A percentile compares a stretch with the other conserved stretches of the same genome.
phyloP scores from a whole-genome alignment of 2,888 invertebrate genomes.

The Thyatira batis region DNA sequence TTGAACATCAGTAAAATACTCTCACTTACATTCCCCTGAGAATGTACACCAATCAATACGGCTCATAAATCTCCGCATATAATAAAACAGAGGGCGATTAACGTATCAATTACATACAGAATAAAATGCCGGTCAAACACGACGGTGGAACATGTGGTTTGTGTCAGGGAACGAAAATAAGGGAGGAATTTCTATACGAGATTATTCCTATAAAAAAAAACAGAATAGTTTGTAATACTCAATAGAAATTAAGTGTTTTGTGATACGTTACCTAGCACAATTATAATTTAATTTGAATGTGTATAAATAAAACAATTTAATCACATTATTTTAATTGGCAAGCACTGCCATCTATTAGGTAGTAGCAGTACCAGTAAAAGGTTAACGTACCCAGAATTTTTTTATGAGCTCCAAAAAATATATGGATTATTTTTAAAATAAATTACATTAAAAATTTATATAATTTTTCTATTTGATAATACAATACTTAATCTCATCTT shows the following conservation, averaged over 20 bases:
- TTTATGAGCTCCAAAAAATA: too few relatives aligned
- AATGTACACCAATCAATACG: constrained; percentile 21
- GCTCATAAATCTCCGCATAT: constrained; percentile 43
- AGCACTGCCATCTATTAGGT: constrained; percentile 2
- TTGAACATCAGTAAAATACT: not conserved
- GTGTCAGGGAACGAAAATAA: constrained; percentile 38
- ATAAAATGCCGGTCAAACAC: constrained; percentile 34
- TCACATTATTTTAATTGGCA: not conserved
- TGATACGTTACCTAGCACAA: too few relatives aligned
- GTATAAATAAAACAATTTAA: too few relatives aligned
- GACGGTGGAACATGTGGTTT: constrained; percentile 52
- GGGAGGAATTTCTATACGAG: constrained; percentile 18
- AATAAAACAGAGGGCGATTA: constrained; percentile 60
- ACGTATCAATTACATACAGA: constrained; percentile 58
- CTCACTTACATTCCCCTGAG: constrained; percentile 1
- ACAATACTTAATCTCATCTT: too few relatives aligned
- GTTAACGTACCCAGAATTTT: too few relatives aligned
- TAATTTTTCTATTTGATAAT: not conserved
- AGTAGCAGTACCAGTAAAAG: not conserved
- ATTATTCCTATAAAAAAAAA: not conserved
- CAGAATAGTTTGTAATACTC: not conserved
- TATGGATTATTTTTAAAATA: too few relatives aligned
- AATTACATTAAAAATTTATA: not conserved
- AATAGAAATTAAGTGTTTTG: not conserved
- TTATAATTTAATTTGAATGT: too few relatives aligned